phyloP scores from a whole-genome alignment of 2,888 invertebrate species.

The Ophioninae sp. region DNA sequence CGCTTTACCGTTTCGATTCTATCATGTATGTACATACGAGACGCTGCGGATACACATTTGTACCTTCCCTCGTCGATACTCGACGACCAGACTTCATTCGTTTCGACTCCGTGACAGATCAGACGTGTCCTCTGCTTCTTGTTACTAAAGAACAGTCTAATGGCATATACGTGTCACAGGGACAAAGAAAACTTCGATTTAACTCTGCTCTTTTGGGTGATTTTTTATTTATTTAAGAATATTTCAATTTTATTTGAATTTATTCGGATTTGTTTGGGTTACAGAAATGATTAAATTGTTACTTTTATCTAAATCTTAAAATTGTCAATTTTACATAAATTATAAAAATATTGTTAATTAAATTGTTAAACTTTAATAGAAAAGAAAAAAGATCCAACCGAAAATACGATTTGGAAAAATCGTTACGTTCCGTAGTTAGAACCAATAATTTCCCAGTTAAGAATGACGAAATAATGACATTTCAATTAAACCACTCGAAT shows the following conservation, averaged over 20 bases:
- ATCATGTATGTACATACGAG: slow-evolving; percentile 1
- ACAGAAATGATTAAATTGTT: too few relatives aligned
- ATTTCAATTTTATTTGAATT: not conserved
- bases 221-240: not conserved
- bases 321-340: too few relatives aligned
- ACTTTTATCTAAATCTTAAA: too few relatives aligned
- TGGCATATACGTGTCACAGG: not conserved
- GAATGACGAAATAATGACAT: not conserved
- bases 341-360: too few relatives aligned
- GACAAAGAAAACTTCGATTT: not conserved
- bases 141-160: slow-evolving; percentile 1
- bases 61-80: slow-evolving; percentile 6
- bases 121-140: slow-evolving; percentile 6
- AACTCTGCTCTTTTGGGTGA: not conserved
- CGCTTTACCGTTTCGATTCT: slow-evolving; percentile 27
- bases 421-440: too few relatives aligned
- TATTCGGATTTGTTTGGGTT: too few relatives aligned
- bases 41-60: not conserved
- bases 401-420: too few relatives aligned
- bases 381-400: too few relatives aligned
- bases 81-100: not conserved
- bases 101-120: slow-evolving; percentile 28
- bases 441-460: not conserved
- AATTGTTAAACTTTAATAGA: too few relatives aligned
- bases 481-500: not conserved